phyloP scores from a whole-genome alignment of 2,888 invertebrate genomes.

The Amiota minor region DNA sequence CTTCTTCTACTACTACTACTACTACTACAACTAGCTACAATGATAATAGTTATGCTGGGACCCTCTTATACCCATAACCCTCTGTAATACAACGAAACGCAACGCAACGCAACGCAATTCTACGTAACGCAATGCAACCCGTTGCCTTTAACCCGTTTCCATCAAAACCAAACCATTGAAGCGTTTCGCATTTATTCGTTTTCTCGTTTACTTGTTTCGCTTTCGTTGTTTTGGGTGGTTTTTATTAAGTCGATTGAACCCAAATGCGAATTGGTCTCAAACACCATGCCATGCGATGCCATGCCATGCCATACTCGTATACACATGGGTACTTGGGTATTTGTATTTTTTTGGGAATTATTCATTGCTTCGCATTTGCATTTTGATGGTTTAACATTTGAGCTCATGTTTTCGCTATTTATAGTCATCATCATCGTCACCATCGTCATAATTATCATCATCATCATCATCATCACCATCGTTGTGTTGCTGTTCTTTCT shows the following conservation, averaged over 20 bases:
- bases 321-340: conserved; percentile 27
- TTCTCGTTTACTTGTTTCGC: no score
- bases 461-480: not conserved
- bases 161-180: conserved; percentile 48
- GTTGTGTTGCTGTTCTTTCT: no score
- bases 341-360: conserved; percentile 41
- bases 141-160: not conserved
- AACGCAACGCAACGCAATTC: conserved; percentile 28
- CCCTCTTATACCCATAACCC: no score
- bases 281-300: not conserved
- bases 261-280: conserved; percentile 32
- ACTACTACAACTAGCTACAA: not conserved
- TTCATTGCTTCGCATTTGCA: conserved; percentile 67
- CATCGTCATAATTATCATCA: conserved; percentile 13
- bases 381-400: conserved; percentile 54
- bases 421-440: not conserved
- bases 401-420: conserved; percentile 34
- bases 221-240: conserved; percentile 52
- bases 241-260: conserved; percentile 53
- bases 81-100: no score
- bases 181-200: conserved; percentile 50
- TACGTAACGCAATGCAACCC: conserved; percentile 29
- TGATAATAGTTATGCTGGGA: no score
- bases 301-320: not conserved
- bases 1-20: conserved; percentile 50